Conservation (phyloP, 2,113 vertebrate species). For the Apteryx owenii region DNA sequence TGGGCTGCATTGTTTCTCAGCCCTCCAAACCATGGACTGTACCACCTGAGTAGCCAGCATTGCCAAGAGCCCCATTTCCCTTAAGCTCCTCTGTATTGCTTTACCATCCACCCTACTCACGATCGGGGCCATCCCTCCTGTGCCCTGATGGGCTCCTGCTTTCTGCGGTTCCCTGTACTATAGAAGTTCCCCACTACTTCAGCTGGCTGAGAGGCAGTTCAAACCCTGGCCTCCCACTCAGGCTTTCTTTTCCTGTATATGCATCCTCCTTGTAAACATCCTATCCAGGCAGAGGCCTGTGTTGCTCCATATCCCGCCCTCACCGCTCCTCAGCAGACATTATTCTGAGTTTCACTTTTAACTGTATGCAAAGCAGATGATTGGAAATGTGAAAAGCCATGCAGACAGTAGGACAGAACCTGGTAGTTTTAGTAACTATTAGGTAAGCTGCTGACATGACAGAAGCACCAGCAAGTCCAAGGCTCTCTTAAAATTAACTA, state of each 20-base stretch:
- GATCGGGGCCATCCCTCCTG: not conserved
- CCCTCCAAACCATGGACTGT: not conserved
- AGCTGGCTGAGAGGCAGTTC: not conserved
- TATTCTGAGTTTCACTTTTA: not conserved
- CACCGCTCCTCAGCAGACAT: not conserved
- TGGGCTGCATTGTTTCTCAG: not conserved
- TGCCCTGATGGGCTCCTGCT: not conserved
- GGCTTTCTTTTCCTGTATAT: not conserved
- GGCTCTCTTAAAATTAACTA: not conserved
- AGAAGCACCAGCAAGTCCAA: not conserved
- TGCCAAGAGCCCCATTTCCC: not conserved
- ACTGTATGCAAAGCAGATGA: not conserved
- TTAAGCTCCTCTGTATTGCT: not conserved
- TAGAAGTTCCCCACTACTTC: not conserved
- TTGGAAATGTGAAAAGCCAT: not conserved
- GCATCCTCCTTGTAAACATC: not conserved
- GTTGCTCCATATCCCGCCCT: not conserved
- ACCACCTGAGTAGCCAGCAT: not conserved
- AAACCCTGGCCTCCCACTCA: not conserved
- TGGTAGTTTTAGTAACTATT: not conserved
- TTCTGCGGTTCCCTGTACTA: not conserved
- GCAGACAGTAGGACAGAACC: not conserved
- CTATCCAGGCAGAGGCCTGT: not conserved
- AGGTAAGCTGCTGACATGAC: not conserved
- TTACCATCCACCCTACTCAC: not conserved